Evolutionary conservation across 1,140 invertebrate genomes (phyloP), one percentile per base, ranked within the genome.

Genomic region (Pemphigus obesinymphae): DNA sequence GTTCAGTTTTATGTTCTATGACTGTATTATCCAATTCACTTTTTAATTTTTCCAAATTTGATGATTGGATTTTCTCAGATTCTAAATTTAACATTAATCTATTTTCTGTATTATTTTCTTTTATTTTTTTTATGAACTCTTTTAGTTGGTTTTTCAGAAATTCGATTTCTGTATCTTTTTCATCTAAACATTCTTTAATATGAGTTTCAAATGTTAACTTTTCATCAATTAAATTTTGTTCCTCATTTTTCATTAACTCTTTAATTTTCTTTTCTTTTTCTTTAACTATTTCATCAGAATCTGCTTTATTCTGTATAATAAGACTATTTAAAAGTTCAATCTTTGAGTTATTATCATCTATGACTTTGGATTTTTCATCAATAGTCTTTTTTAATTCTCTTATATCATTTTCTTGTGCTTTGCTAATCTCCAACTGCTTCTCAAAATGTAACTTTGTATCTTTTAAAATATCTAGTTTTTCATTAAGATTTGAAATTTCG

Each of bases 101-200:
- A 26, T 80, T 80, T 61, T 80, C 76, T 29, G 23, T 61, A 61
- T 45, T 61, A 29, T 80, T 80, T 31, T 61, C 55, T n/a, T n/a
- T n/a, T n/a, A n/a, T n/a, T n/a, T n/a, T n/a, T n/a, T n/a, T n/a
- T n/a, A 17, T 20, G 45, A 43, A 26, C 23, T 45, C 55, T 13
- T 80, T 20, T 80, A 80, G n/a, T n/a, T 43, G 7, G 4, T 29
- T 80, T 43, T 61, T 80, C 23, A 80, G 45, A 29, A 23, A 0
- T 23, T 29, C 1, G 11, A 80, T 80, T 43, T 80, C 76, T 45
- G 10, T 80, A 61, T 61, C 5, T 61, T 80, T 80, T 61, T 61
- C 76, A 61, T 43, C 23, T 0, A 80, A 0, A 29, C n/a, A 43
- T 0, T 20, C 7, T 40, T 78, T 58, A 58, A 40, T 20, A 37